A percentile compares a stretch with the other conserved stretches of the same genome.
phyloP scores from a whole-genome alignment of 2,113 vertebrate species.

The Brienomyrus longianalis region DNA sequence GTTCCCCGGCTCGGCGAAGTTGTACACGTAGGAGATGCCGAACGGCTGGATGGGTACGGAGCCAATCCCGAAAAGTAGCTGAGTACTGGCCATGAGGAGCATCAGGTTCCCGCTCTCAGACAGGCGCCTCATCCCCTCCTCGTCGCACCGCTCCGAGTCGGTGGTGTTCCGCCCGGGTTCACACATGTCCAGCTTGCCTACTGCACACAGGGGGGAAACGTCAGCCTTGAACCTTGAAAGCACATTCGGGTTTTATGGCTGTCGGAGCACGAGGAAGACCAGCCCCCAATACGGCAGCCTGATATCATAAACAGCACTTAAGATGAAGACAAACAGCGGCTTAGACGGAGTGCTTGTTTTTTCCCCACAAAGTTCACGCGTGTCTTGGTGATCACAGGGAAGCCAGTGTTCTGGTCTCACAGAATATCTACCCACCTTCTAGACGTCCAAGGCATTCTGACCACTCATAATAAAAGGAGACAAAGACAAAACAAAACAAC shows the following conservation, averaged over 20 bases:
- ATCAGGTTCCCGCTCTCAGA: conserved; percentile 70
- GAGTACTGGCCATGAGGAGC: conserved; percentile 80
- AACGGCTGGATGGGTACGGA: conserved; percentile 94
- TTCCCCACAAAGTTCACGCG: no score
- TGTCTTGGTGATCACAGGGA: neutral
- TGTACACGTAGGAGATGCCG: conserved; percentile 90
- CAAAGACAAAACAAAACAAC: conserved; percentile 25
- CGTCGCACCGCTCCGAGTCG: conserved; percentile 32
- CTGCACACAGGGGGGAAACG: conserved; percentile 25
- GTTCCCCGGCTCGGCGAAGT: conserved; percentile 79
- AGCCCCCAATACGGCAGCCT: neutral
- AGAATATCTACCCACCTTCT: neutral
- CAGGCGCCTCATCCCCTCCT: conserved; percentile 36
- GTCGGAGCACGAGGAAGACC: neutral
- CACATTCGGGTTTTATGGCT: neutral
- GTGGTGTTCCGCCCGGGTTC: conserved; percentile 38
- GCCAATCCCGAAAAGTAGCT: conserved; percentile 83
- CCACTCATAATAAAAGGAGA: neutral
- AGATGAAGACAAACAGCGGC: neutral
- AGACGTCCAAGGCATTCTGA: neutral
- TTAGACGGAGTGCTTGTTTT: neutral
- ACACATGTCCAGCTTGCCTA: conserved; percentile 51
- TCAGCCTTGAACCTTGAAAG: neutral
- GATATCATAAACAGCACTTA: neutral
- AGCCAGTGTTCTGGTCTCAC: neutral